phyloP scores from a whole-genome alignment of 2,888 invertebrate species.

The Acholoe squamosa region DNA sequence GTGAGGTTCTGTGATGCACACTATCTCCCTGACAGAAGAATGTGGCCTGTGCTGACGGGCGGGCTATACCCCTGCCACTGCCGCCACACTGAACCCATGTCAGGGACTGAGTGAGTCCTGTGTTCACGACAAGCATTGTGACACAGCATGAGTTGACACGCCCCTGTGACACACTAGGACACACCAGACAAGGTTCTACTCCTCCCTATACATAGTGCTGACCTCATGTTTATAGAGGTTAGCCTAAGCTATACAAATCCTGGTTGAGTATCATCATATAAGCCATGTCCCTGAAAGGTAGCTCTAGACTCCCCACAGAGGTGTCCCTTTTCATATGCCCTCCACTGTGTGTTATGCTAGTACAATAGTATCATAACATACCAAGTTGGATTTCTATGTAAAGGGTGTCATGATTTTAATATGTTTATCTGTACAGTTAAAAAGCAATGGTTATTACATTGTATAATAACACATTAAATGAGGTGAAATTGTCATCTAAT shows the following conservation, averaged over 20 bases:
- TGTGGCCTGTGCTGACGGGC: neutral
- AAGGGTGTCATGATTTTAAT: too few species aligned
- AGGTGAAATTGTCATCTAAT: too few species aligned
- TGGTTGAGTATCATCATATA: neutral
- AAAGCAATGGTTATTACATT: too few species aligned
- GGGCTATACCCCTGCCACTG: neutral
- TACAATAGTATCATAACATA: too few species aligned
- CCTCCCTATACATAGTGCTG: neutral
- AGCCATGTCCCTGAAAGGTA: neutral
- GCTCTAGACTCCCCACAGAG: neutral
- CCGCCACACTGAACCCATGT: neutral
- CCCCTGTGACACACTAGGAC: slow-evolving; percentile 10
- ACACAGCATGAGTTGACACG: slow-evolving; percentile 5
- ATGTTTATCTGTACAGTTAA: too few species aligned
- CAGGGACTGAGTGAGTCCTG: neutral
- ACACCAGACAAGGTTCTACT: neutral
- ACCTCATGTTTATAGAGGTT: too few species aligned
- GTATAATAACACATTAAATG: too few species aligned
- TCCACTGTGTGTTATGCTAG: too few species aligned
- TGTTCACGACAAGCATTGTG: neutral
- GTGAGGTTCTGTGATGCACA: neutral
- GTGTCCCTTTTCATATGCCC: neutral
- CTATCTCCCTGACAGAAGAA: slow-evolving; percentile 30
- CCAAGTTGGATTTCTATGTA: too few species aligned
- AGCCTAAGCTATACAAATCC: too few species aligned